These are phyloP conservation scores for Platyscapa corneri DNA, from an alignment of 1,140 invertebrate genomes.

Conservation along the genomic window DNA sequence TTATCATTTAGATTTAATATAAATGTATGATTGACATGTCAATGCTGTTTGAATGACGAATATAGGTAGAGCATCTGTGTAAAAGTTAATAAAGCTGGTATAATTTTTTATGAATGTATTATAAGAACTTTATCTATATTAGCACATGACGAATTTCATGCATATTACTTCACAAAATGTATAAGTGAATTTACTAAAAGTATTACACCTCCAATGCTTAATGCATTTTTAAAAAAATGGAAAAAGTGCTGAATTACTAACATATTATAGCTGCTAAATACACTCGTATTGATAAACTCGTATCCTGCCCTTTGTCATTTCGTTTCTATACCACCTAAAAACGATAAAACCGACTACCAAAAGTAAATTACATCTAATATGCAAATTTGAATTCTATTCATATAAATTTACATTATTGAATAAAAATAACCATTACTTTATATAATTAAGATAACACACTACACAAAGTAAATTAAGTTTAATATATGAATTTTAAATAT, in stretches of 20 bases:
- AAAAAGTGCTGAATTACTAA: slow-evolving; percentile 77
- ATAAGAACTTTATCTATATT: slow-evolving; percentile 73
- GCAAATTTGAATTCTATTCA: too few relatives aligned
- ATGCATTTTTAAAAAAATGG: slow-evolving; percentile 74
- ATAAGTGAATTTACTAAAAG: slow-evolving; percentile 70
- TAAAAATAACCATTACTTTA: too few relatives aligned
- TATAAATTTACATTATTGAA: too few relatives aligned
- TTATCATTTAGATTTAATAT: too few relatives aligned
- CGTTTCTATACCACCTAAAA: slow-evolving; percentile 76
- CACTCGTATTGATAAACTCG: slow-evolving; percentile 80
- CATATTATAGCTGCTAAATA: too few relatives aligned
- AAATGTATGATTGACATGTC: slow-evolving; percentile 72
- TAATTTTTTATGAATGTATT: slow-evolving; percentile 79
- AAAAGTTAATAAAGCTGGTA: slow-evolving; percentile 76
- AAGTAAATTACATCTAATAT: too few relatives aligned
- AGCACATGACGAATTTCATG: slow-evolving; percentile 74
- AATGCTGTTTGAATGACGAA: slow-evolving; percentile 78
- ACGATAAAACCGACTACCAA: too few relatives aligned
- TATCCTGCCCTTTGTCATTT: slow-evolving; percentile 81
- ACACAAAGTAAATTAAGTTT: too few relatives aligned
- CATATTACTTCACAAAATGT: slow-evolving; percentile 75
- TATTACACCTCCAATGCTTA: slow-evolving; percentile 76
- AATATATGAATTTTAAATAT: too few relatives aligned
- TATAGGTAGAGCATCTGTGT: slow-evolving; percentile 77
- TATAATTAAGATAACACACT: too few relatives aligned